Base-by-base conservation (phyloP, 1,140 invertebrate species). In the Colletes latitarsis region DNA sequence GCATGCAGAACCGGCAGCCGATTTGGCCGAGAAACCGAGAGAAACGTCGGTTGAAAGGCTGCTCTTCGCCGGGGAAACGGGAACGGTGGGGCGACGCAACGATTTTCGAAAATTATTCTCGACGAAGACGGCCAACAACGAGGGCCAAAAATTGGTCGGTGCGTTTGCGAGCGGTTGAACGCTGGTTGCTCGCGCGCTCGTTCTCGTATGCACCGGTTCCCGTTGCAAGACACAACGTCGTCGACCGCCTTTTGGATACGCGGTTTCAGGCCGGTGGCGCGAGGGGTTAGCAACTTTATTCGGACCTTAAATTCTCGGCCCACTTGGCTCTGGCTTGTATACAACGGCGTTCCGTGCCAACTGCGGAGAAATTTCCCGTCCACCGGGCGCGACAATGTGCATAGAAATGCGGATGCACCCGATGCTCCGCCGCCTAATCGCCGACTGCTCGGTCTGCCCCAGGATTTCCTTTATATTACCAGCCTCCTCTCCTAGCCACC, bases 251-350 rank as follows among this genome's bases (percentile, higher is more conserved):
- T 75, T 66, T 14, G 73, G 52, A 57, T 53, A 46, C 64, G 64
- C 52, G 67, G 67, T 30, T 53, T n/a, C 43, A 6, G 67, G 5
- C 15, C 6, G 30, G 8, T 14, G 62, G 39, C 10, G 39, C 46
- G 8, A 17, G 71, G 70, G 60, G 62, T 46, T 66, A n/a, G 6
- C 69, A 72, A 87, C 83, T 87, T 87, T 84, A 87, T 87, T 82
- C 77, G 77, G 30, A 72, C 67, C 80, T 82, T 84, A 87, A 84
- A 82, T 87, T 76, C 70, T 82, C 85, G 72, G 66, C 80, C 82
- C 76, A 82, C 80, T 84, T 84, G 82, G 82, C 83, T 53, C 60
- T 49, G 43, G 71, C 49, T 73, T 77, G 71, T 67, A 57, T 67
- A 71, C 66, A 73, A 62, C 52, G 43, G 17, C 62, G 57, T 39